These are phyloP conservation scores for Pandemis heparana DNA, from an alignment of 2,888 invertebrate species.

Conservation along the genomic window DNA sequence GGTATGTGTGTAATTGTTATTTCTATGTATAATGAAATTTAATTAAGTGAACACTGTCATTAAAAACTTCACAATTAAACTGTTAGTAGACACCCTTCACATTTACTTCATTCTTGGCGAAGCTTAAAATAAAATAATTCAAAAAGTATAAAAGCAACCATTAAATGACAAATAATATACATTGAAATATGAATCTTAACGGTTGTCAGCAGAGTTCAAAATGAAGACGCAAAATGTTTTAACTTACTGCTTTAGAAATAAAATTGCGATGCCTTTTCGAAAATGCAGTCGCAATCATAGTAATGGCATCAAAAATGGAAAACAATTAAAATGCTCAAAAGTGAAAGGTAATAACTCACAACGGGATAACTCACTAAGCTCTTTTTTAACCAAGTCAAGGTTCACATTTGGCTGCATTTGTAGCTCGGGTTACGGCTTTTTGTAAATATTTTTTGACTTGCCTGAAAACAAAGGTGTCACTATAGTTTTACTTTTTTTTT, in stretches of 20 bases:
- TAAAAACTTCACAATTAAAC: not conserved
- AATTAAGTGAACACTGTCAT: not conserved
- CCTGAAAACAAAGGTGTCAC: not conserved
- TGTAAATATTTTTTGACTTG: not conserved
- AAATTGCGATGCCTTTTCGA: not conserved
- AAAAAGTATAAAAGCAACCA: not conserved
- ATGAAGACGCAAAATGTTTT: not conserved
- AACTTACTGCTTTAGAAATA: not conserved
- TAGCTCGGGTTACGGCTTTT: not conserved
- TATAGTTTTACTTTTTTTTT: not conserved
- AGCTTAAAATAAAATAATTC: not conserved
- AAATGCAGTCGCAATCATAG: slow-evolving; percentile 37
- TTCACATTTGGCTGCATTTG: not conserved
- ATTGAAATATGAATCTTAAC: not conserved
- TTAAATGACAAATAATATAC: not conserved
- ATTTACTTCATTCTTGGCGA: not conserved
- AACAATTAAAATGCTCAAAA: not conserved
- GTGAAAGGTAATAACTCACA: not conserved
- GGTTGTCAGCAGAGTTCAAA: not conserved
- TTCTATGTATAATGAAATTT: no score
- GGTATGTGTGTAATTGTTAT: no score
- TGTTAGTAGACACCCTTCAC: not conserved
- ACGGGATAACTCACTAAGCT: not conserved
- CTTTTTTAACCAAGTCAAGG: not conserved
- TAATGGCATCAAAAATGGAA: slow-evolving; percentile 35